These are phyloP conservation scores for Rhinichthys osculus DNA, from an alignment of 2,797 vertebrate species.

Conservation along the genomic window DNA sequence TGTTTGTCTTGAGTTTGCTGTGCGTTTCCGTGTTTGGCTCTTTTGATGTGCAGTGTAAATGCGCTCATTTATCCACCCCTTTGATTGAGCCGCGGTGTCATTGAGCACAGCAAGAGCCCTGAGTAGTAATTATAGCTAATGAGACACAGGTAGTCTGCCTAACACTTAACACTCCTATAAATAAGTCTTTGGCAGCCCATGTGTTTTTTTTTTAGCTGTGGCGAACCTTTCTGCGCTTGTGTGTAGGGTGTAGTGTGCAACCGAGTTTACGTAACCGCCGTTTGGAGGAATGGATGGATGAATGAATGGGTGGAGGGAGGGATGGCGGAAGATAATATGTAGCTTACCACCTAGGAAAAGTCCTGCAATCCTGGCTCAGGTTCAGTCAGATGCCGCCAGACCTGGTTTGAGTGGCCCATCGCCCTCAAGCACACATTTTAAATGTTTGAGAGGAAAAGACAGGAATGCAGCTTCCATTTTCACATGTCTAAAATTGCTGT, in stretches of 20 bases:
- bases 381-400: conserved; percentile 33
- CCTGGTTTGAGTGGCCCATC: neutral
- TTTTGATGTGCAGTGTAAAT: conserved; percentile 12
- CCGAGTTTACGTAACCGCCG: conserved; percentile 69
- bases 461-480: neutral
- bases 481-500: neutral
- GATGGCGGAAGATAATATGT: conserved; percentile 71
- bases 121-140: conserved; percentile 56
- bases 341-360: conserved; percentile 74
- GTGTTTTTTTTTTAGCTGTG: conserved; percentile 40
- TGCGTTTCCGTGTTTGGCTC: conserved; percentile 13
- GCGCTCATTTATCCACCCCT: conserved; percentile 6
- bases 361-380: conserved; percentile 71
- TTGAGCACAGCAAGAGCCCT: conserved; percentile 14
- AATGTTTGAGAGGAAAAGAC: neutral
- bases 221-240: neutral
- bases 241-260: conserved; percentile 31
- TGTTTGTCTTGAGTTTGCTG: conserved; percentile 7
- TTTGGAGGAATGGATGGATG: conserved; percentile 63
- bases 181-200: conserved; percentile 42
- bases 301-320: conserved; percentile 12
- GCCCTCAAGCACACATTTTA: neutral
- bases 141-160: conserved; percentile 49
- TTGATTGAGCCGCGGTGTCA: conserved; percentile 35
- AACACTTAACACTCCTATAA: conserved; percentile 53